These are phyloP conservation scores for Nibea albiflora DNA, from an alignment of 2,113 vertebrate species.

Conservation along the genomic window DNA sequence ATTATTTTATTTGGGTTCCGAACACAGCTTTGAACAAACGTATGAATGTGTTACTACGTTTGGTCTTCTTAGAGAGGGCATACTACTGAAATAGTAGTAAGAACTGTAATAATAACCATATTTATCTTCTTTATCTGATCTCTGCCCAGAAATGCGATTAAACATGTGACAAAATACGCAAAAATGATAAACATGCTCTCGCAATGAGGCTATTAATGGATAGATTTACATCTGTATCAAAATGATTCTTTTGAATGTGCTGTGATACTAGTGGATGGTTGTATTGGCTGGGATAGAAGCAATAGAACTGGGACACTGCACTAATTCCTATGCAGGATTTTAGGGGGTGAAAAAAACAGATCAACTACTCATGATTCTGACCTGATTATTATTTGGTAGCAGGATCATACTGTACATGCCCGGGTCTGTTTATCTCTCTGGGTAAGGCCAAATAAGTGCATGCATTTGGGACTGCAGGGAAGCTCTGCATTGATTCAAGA, in stretches of 20 bases:
- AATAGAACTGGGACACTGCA: slow-evolving; percentile 62
- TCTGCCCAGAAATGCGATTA: neutral
- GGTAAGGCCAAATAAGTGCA: slow-evolving; percentile 2
- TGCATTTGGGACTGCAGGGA: neutral
- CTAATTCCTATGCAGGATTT: slow-evolving; percentile 54
- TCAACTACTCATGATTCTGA: slow-evolving; percentile 58
- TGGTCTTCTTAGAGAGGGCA: neutral
- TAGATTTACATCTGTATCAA: slow-evolving; percentile 24
- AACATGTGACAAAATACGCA: slow-evolving; percentile 2
- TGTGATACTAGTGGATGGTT: slow-evolving; percentile 11
- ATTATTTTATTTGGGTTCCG: neutral
- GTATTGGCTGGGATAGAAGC: slow-evolving; percentile 50
- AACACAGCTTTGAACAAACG: neutral
- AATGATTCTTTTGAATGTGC: slow-evolving; percentile 32
- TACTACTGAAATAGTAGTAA: neutral
- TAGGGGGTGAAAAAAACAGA: slow-evolving; percentile 32
- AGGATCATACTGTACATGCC: slow-evolving; percentile 33
- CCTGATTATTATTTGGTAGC: slow-evolving; percentile 61
- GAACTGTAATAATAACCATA: too few relatives aligned
- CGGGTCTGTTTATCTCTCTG: slow-evolving; percentile 19
- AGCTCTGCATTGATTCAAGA: neutral
- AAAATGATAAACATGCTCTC: neutral
- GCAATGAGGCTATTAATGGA: slow-evolving; percentile 9
- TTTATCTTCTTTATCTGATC: too few relatives aligned
- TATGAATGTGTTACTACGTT: neutral